Evolutionary conservation across 2,113 vertebrate species (phyloP).

Genomic region (Tragelaphus strepsiceros): DNA sequence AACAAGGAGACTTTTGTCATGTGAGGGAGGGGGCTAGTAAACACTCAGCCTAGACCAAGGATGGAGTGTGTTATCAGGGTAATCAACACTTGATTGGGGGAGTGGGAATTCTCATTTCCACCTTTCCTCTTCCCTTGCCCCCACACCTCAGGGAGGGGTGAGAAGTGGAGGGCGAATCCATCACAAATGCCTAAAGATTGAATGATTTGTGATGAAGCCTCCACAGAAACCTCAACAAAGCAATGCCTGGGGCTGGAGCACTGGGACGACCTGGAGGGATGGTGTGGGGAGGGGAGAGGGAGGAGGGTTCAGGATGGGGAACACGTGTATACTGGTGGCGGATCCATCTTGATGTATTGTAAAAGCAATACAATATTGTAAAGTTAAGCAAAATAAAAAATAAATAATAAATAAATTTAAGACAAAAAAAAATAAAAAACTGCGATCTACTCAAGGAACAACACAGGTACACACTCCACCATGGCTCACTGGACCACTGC

Average conservation of each 20-base stretch:
- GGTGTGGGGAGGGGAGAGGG: too few species aligned
- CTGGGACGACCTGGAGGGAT: too few species aligned
- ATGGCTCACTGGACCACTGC: fast-evolving
- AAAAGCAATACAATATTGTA: too few species aligned
- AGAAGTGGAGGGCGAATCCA: background rate
- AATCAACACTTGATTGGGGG: background rate
- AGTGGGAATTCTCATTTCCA: background rate
- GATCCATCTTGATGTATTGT: too few species aligned
- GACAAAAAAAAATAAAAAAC: too few species aligned
- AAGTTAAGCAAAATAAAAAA: too few species aligned
- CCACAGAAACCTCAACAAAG: background rate
- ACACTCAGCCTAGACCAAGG: background rate
- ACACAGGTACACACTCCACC: background rate
- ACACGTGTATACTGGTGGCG: too few species aligned
- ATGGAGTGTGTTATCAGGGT: background rate
- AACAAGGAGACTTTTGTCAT: background rate
- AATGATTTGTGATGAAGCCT: background rate
- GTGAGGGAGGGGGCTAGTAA: background rate
- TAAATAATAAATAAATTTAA: too few species aligned
- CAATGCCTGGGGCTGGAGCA: too few species aligned
- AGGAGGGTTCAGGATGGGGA: too few species aligned
- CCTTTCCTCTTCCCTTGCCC: background rate
- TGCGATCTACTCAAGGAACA: background rate
- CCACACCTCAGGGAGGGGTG: background rate
- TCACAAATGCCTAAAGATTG: background rate